phyloP scores from a whole-genome alignment of 2,113 vertebrate species.

The Corapipo altera region DNA sequence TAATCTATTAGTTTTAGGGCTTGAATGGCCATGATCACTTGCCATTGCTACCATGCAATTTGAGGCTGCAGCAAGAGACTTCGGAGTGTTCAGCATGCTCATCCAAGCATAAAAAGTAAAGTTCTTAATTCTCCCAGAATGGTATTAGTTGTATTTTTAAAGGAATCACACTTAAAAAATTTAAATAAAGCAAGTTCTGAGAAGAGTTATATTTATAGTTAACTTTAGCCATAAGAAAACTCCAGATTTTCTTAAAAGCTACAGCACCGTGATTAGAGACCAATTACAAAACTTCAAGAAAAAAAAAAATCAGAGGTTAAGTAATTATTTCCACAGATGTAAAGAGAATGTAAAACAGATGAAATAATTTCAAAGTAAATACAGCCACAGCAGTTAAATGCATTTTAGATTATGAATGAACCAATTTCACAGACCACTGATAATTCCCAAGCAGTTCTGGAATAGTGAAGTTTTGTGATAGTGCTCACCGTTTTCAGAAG shows the following conservation, averaged over 20 bases:
- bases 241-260: neutral
- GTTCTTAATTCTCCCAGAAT: neutral
- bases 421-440: neutral
- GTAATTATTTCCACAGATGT: neutral
- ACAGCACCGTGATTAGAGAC: neutral
- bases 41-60: neutral
- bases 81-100: neutral
- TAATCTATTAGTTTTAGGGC: neutral
- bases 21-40: neutral
- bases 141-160: neutral
- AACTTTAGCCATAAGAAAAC: neutral
- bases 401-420: neutral
- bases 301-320: neutral
- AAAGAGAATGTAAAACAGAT: neutral
- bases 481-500: slow-evolving; percentile 2
- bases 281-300: neutral
- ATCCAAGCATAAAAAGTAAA: neutral
- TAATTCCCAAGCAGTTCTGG: neutral
- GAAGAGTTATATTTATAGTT: neutral
- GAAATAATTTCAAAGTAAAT: neutral
- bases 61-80: neutral
- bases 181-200: neutral
- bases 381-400: neutral
- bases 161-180: neutral
- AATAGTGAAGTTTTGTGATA: neutral